Evolutionary conservation across 37 sponge, comb jelly and placozoan genomes (phyloP), one percentile per base, ranked within the genome.

Genomic region (Crambe crambe): DNA sequence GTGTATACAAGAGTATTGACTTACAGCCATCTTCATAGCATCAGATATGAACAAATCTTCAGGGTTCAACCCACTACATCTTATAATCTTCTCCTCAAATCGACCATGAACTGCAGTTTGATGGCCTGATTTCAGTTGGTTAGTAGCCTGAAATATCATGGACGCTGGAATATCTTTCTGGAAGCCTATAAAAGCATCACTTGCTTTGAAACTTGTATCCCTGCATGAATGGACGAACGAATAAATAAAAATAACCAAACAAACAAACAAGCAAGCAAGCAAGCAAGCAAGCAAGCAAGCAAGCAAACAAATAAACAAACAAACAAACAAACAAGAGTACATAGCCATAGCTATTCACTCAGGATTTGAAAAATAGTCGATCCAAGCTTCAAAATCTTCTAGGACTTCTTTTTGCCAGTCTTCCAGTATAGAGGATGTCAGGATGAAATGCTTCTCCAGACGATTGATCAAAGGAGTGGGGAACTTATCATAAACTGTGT

Each of bases 401-500:
- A 84, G 51, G 27, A 85, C 42, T 12, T 57, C 42, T 30, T 69
- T 36, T 60, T 92, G 90, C 62, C 73, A 60, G n/a, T 80, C 54
- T 39, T 69, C 42, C 23, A 92, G 71, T 1, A 92, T 74, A 42
- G 85, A 88, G 29, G 89, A 88, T 42, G 81, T 85, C 20, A 82
- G 83, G 29, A 95, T 83, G 68, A 90, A 86, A 56, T 95, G 95
- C 68, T 95, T 95, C 84, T 95, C 95, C 54, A 95, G 89, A 3
- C 95, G 83, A 62, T 95, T 95, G 42, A 95, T 91, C 22, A 95
- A 86, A 10, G 95, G 95, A 73, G 89, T 95, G 34, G 95, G 95
- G 57, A 95, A 95, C 57, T 90, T 83, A 3, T 84, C 86, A 77
- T 91, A 86, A 20, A 94, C 90, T 36, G 78, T 83, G 35, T 83